Percentiles rank a stretch among this genome's conserved stretches.
These are phyloP conservation scores for Hypsopygia costalis DNA, from an alignment of 2,888 invertebrate species.

Conservation along the genomic window DNA sequence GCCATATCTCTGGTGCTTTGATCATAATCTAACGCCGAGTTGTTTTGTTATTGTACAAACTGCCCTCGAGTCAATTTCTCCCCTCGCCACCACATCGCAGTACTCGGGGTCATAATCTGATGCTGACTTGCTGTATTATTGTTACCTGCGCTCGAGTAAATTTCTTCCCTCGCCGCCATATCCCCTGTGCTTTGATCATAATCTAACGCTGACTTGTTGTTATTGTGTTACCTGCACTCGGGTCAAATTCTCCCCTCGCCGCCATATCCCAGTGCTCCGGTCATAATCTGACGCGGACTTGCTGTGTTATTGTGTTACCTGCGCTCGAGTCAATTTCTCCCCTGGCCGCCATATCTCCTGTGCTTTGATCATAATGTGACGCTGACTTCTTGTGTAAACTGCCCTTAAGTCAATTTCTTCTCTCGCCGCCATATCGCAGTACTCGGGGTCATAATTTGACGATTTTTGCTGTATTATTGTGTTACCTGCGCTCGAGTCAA, in stretches of 20 bases:
- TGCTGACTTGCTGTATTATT: conserved; percentile 90
- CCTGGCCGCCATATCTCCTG: conserved; percentile 94
- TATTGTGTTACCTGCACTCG: conserved; percentile 65
- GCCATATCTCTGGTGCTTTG: no score
- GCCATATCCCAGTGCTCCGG: conserved; percentile 93
- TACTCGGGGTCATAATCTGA: conserved; percentile 93
- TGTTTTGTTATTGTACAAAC: no score
- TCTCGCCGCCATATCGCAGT: no score
- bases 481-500: conserved; percentile 85
- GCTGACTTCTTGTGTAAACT: conserved; percentile 91
- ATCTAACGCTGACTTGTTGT: conserved; percentile 91
- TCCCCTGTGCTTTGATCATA: conserved; percentile 94
- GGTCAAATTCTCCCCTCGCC: conserved; percentile 96
- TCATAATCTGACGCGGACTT: conserved; percentile 93
- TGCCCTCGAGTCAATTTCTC: conserved; percentile 90
- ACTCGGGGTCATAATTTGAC: no score
- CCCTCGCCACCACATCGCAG: conserved; percentile 94
- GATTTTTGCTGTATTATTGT: no score
- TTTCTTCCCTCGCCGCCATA: conserved; percentile 94
- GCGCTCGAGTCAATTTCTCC: conserved; percentile 92
- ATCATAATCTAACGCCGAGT: no score
- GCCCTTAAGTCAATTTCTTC: no score
- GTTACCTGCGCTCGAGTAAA: conserved; percentile 86
- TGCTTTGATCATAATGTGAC: conserved; percentile 93
- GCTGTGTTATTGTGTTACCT: conserved; percentile 81